A percentile compares a stretch with the other conserved stretches of the same genome.
These are phyloP conservation scores for Aldrovandia affinis DNA, from an alignment of 2,797 vertebrate genomes.

Conservation along the genomic window DNA sequence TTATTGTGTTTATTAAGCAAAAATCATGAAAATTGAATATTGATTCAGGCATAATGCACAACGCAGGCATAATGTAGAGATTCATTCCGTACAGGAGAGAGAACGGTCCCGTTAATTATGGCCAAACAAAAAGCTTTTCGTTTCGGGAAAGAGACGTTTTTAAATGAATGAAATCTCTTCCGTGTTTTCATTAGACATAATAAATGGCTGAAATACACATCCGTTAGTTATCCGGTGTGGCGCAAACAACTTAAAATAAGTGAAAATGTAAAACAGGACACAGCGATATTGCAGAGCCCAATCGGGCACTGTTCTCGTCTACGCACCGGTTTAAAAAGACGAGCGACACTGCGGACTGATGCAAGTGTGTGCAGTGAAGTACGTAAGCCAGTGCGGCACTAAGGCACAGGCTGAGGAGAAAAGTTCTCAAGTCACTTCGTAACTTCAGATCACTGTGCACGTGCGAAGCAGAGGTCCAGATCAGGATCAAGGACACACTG, in stretches of 20 bases:
- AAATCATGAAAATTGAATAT: conserved; percentile 21
- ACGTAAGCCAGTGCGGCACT: neutral
- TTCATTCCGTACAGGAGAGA: neutral
- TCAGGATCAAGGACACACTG: too few species aligned
- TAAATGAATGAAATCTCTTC: neutral
- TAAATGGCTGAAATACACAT: neutral
- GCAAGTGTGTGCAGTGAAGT: neutral
- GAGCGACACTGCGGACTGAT: neutral
- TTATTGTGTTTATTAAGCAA: conserved; percentile 28
- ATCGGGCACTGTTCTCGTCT: neutral
- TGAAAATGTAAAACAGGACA: neutral
- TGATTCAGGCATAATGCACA: neutral
- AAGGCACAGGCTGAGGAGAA: too few species aligned
- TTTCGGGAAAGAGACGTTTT: neutral
- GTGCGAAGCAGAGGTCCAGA: too few species aligned
- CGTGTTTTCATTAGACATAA: neutral
- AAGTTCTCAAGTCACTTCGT: too few species aligned
- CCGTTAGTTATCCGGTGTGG: neutral
- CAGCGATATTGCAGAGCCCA: neutral
- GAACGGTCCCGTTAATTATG: neutral
- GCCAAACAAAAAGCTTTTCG: neutral
- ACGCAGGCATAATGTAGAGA: too few species aligned
- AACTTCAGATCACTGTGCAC: too few species aligned
- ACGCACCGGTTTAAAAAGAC: too few species aligned
- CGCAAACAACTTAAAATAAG: neutral